Evolutionary conservation across 2,888 invertebrate species (phyloP).

Genomic region (Barypeithes pellucidus): DNA sequence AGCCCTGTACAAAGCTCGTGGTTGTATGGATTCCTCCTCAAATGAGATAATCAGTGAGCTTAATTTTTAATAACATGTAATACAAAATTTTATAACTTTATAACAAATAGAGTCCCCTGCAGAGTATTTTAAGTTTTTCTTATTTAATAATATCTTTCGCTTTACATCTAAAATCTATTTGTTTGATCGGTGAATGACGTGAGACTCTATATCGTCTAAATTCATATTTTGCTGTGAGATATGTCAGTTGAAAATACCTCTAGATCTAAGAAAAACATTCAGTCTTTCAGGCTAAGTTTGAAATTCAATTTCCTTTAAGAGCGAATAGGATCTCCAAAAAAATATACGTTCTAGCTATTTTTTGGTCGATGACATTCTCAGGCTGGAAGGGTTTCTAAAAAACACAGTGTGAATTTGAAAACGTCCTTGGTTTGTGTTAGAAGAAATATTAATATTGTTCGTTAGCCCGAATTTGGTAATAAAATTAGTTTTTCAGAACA

Average conservation of each 20-base stretch:
- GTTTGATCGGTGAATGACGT: constrained; percentile 2
- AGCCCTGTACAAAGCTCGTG: too few relatives aligned
- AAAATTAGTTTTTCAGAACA: too few relatives aligned
- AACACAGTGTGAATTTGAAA: not conserved
- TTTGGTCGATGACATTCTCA: constrained; percentile 47
- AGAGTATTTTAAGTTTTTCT: too few relatives aligned
- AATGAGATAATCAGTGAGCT: too few relatives aligned
- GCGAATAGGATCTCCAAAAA: constrained; percentile 21
- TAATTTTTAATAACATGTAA: too few relatives aligned
- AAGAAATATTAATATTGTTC: too few relatives aligned
- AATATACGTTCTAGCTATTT: constrained; percentile 36
- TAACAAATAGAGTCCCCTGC: too few relatives aligned
- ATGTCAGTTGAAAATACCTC: constrained; percentile 60
- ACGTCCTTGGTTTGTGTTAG: too few relatives aligned
- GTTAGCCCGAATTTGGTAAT: too few relatives aligned
- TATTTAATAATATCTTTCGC: constrained; percentile 1
- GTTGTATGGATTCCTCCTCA: too few relatives aligned
- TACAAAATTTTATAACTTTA: too few relatives aligned
- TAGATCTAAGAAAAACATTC: constrained; percentile 60
- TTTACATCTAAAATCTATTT: too few relatives aligned
- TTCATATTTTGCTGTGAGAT: constrained; percentile 56
- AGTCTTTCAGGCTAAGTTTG: constrained; percentile 58
- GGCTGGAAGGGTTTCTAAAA: constrained; percentile 7
- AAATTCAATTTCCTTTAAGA: constrained; percentile 23
- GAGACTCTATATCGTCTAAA: constrained; percentile 31